phyloP scores from a whole-genome alignment of 2,113 vertebrate species.

The Thalassarche chlororhynchos region DNA sequence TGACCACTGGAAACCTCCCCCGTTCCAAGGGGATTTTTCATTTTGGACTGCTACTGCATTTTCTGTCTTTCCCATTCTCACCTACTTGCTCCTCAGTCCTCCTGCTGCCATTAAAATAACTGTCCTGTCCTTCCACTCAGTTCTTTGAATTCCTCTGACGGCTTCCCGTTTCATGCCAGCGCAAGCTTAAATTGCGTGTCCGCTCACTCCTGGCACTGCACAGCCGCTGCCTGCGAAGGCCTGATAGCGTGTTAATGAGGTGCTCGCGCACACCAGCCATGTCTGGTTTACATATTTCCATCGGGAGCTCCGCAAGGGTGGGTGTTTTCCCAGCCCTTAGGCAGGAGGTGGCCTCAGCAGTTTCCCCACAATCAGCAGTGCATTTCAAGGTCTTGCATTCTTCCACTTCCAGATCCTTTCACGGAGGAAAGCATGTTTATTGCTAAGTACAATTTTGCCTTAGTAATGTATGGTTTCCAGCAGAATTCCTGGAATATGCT shows the following conservation, averaged over 20 bases:
- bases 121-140: not conserved
- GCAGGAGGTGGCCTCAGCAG: not conserved
- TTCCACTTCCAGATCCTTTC: constrained; percentile 63
- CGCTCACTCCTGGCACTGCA: not conserved
- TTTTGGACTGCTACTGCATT: not conserved
- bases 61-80: not conserved
- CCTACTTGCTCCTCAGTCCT: not conserved
- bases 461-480: constrained; percentile 41
- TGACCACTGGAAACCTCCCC: not conserved
- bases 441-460: constrained; percentile 25
- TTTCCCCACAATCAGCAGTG: constrained; percentile 37
- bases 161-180: not conserved
- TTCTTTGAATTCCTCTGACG: accelerated
- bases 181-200: not conserved
- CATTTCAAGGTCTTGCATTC: constrained; percentile 64
- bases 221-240: accelerated
- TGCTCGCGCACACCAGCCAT: not conserved
- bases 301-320: not conserved
- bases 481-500: constrained; percentile 71
- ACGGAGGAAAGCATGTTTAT: constrained; percentile 49
- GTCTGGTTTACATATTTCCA: not conserved
- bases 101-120: not conserved
- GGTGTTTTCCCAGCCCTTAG: constrained; percentile 13
- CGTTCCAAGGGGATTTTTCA: not conserved
- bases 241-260: not conserved